Base-by-base conservation (phyloP, 2,888 invertebrate species). In the Azorinus chamasolen region DNA sequence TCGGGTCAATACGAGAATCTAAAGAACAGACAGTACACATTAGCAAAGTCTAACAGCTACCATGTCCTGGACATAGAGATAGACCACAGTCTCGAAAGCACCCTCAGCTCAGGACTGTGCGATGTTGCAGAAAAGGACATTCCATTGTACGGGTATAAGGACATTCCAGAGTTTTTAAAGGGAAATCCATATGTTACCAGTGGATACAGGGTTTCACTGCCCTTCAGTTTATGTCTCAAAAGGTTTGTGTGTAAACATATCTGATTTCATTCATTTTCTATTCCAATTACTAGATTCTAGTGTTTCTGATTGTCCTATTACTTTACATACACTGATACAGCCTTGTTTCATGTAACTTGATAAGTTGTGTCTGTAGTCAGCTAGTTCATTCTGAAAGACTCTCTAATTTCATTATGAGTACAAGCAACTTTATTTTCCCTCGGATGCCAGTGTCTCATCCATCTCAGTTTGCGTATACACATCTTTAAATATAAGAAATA, bases 121-220 rank as follows among this genome's bases (percentile, higher is more conserved):
- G 83, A 87, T 77, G 64, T 79, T 1, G 57, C 77, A 25, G 72
- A 81, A 5, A 72, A 70, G 55, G 87, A 88, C 41, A 89, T 91
- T 54, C 83, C 83, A 16, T 77, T 92, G 43, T 88, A 83, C 69
- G 88, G 85, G 45, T 91, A 91, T 75, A 79, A 94, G 64, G 94
- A 96, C 89, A 97, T 97, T 55, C 97, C 98, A 4, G 95, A 95
- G 69, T 97, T 97, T 93, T 94, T 98, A 69, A 96, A 96, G 92
- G 96, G 96, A 89, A 98, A 98, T 93, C 96, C 96, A 3, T 98
- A 94, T 91, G 97, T 98, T 84, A 94, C 95, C 75, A 95, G 95
- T 84, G 98, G 98, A 14, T 98, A 98, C 92, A 95, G 98, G 89
- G 96, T 96, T 87, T 95, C 87, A 54, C 85, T 92, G 8, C 89